Conservation (phyloP, 2,797 vertebrate genomes). For the Myotis myotis region DNA sequence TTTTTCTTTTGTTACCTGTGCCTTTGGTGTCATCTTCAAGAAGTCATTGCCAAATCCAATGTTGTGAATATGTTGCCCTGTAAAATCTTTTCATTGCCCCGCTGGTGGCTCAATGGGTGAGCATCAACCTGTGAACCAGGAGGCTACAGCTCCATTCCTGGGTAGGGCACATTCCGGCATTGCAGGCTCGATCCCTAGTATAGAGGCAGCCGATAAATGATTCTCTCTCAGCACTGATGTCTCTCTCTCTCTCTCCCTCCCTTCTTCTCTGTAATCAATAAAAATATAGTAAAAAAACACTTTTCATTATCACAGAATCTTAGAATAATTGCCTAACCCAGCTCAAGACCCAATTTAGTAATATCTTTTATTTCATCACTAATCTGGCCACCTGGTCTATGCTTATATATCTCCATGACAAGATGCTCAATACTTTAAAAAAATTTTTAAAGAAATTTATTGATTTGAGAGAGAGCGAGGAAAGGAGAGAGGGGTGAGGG, state of each 20-base stretch:
- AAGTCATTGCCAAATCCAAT: neutral
- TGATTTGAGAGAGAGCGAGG: neutral
- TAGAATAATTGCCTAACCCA: neutral
- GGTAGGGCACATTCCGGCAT: too few species aligned
- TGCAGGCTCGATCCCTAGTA: too few species aligned
- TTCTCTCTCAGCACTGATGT: too few species aligned
- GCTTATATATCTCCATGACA: neutral
- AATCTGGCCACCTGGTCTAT: neutral
- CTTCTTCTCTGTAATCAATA: too few species aligned
- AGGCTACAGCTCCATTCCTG: too few species aligned
- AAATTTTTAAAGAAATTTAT: neutral
- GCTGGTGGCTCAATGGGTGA: too few species aligned
- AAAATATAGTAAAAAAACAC: too few species aligned
- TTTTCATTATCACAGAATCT: neutral
- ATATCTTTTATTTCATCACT: neutral
- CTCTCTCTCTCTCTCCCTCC: too few species aligned
- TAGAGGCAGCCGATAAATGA: too few species aligned
- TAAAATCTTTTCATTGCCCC: neutral
- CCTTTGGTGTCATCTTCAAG: neutral
- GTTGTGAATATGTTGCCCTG: neutral
- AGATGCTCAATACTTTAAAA: neutral
- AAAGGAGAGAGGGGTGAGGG: accelerated
- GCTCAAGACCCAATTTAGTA: neutral
- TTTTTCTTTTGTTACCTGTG: neutral
- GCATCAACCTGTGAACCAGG: too few species aligned